Evolutionary conservation across 2,888 invertebrate species (phyloP).

Genomic region (Pteria penguin): DNA sequence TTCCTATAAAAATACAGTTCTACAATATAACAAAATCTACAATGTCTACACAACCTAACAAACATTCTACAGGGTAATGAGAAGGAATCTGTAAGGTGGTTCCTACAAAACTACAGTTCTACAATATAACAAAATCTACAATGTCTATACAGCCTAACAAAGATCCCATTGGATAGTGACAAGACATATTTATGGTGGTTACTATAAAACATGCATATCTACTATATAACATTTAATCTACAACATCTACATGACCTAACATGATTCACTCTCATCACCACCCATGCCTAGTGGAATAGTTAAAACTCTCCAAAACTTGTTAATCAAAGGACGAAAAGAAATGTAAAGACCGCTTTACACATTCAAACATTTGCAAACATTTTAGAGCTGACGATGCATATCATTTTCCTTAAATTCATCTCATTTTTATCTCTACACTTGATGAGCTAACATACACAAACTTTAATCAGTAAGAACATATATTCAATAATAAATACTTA

Average conservation of each 20-base stretch:
- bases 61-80: background rate
- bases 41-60: slow-evolving; percentile 79
- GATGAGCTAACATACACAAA: no score
- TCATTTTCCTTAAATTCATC: no score
- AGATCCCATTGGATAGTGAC: slow-evolving; percentile 91
- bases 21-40: slow-evolving; percentile 82
- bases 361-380: no score
- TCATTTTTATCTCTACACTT: no score
- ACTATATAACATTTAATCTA: slow-evolving; percentile 84
- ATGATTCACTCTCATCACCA: no score
- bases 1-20: slow-evolving; percentile 53
- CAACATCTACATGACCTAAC: slow-evolving; percentile 56
- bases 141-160: slow-evolving; percentile 94
- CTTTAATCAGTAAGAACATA: no score
- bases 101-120: slow-evolving; percentile 88
- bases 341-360: no score
- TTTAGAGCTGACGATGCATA: no score
- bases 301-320: no score
- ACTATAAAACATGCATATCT: slow-evolving; percentile 54
- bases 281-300: no score
- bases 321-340: no score
- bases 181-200: slow-evolving; percentile 86
- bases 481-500: no score
- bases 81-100: background rate
- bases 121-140: slow-evolving; percentile 91